phyloP scores from a whole-genome alignment of 2,797 vertebrate species.

The Megalops cyprinoides region DNA sequence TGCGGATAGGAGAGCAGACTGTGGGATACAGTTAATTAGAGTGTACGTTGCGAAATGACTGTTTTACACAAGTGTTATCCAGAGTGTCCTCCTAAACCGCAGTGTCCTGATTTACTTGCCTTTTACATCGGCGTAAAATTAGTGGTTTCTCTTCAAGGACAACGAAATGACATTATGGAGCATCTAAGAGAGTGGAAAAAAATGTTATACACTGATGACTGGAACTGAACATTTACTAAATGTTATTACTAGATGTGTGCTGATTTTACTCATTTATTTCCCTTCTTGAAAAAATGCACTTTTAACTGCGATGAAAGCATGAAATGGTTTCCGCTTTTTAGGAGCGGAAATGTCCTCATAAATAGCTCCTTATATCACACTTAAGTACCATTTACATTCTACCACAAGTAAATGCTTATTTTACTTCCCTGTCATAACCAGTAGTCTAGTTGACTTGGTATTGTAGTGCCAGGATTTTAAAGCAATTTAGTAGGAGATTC shows the following conservation, averaged over 20 bases:
- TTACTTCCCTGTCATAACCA: slow-evolving; percentile 32
- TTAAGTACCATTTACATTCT: background rate
- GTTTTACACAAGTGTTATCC: slow-evolving; percentile 36
- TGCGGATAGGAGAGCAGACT: background rate
- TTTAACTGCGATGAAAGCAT: slow-evolving; percentile 31
- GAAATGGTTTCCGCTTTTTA: slow-evolving; percentile 27
- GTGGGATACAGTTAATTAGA: slow-evolving; percentile 41
- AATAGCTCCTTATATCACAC: background rate
- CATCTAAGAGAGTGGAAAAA: slow-evolving; percentile 45
- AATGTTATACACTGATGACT: slow-evolving; percentile 50
- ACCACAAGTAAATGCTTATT: slow-evolving; percentile 18
- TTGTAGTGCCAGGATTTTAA: slow-evolving; percentile 19
- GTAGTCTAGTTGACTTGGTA: slow-evolving; percentile 24
- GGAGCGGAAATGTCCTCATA: slow-evolving; percentile 17
- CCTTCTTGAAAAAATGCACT: slow-evolving; percentile 5
- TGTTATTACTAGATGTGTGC: slow-evolving; percentile 46
- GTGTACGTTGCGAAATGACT: slow-evolving; percentile 26
- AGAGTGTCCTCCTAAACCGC: slow-evolving; percentile 34
- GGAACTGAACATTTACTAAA: slow-evolving; percentile 52
- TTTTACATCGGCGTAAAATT: slow-evolving; percentile 51
- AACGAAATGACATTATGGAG: slow-evolving; percentile 49
- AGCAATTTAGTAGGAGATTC: background rate
- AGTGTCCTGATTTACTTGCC: slow-evolving; percentile 33
- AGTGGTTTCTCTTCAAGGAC: slow-evolving; percentile 45
- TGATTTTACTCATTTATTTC: slow-evolving; percentile 46